These are phyloP conservation scores for Eueremaeus valkanovi DNA, from an alignment of 2,888 invertebrate genomes.

Conservation along the genomic window DNA sequence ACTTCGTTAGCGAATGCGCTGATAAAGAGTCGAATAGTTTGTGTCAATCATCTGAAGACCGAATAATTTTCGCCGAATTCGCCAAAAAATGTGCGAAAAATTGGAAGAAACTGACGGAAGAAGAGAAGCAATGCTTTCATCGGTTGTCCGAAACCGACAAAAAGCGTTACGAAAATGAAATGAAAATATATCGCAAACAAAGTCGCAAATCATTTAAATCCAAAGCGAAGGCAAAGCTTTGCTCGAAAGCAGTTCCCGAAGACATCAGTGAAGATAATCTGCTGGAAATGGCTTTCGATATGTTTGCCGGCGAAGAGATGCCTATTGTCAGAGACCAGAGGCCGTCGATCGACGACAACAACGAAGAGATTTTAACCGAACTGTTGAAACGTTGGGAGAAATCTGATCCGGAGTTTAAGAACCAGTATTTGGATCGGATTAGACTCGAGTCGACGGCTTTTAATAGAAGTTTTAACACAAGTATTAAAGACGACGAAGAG, in stretches of 20 bases:
- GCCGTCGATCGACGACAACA: background rate
- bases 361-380: constrained; percentile 35
- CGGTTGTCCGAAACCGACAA: constrained; percentile 28
- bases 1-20: constrained; percentile 26
- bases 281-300: constrained; percentile 34
- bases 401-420: constrained; percentile 6
- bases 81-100: constrained; percentile 32
- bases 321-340: constrained; percentile 21
- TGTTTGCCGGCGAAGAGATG: constrained; percentile 40
- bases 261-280: background rate
- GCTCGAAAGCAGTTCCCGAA: background rate
- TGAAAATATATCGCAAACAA: constrained; percentile 17
- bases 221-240: too few species aligned
- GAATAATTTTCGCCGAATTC: constrained; percentile 20
- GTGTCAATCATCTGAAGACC: background rate
- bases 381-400: constrained; percentile 24
- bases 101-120: constrained; percentile 30
- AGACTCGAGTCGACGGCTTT: background rate
- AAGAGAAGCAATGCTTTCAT: constrained; percentile 32
- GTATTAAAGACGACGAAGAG: constrained; percentile 12
- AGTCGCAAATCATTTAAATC: background rate
- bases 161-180: constrained; percentile 32
- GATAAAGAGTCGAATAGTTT: constrained; percentile 1
- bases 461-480: constrained; percentile 1
- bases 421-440: constrained; percentile 7